These are phyloP conservation scores for Morone saxatilis DNA, from an alignment of 2,113 vertebrate genomes.

Conservation along the genomic window DNA sequence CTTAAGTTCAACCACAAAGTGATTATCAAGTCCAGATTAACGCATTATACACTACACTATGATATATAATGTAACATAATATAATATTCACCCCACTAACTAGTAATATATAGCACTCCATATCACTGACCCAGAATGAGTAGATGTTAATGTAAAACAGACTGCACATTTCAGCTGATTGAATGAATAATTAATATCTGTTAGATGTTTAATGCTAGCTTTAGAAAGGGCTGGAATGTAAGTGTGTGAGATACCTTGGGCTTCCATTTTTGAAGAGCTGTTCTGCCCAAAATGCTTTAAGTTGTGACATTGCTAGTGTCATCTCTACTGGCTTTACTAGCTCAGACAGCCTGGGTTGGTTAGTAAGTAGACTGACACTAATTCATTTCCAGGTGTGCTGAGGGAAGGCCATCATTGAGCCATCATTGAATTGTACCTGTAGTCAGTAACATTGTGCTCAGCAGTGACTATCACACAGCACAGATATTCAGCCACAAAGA, in stretches of 20 bases:
- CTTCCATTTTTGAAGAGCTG: background rate
- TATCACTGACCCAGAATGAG: background rate
- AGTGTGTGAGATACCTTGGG: background rate
- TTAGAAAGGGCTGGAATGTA: background rate
- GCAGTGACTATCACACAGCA: constrained; percentile 7
- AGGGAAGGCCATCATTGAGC: background rate
- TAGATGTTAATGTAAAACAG: background rate
- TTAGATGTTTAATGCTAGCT: background rate
- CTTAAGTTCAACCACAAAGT: background rate
- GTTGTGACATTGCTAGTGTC: background rate
- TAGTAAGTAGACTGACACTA: background rate
- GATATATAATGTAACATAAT: background rate
- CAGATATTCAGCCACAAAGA: constrained; percentile 17
- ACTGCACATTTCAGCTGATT: background rate
- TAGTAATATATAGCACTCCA: background rate
- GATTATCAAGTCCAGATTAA: background rate
- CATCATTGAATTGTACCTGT: background rate
- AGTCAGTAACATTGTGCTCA: background rate
- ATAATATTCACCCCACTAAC: background rate
- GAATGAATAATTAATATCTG: background rate
- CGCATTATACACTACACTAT: too few relatives aligned
- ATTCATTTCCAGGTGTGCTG: background rate
- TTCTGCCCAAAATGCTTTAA: background rate
- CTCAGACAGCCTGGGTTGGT: background rate
- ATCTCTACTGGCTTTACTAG: background rate